A percentile compares a stretch with the other conserved stretches of the same genome.
These are phyloP conservation scores for Aphelenchoides fujianensis DNA, from an alignment of 1,140 invertebrate genomes.

Conservation along the genomic window DNA sequence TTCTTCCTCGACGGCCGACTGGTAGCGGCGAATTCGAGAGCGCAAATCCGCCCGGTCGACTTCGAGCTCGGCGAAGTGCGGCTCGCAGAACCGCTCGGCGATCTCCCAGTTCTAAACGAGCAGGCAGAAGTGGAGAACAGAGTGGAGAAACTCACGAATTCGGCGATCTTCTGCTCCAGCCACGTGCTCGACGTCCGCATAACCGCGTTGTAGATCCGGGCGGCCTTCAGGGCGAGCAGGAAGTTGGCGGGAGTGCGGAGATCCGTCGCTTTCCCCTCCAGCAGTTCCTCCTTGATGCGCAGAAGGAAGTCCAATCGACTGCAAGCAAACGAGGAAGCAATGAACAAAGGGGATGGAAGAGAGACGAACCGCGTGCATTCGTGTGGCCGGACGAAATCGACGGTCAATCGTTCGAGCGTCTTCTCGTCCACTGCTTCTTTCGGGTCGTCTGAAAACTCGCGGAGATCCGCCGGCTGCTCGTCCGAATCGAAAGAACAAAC, in stretches of 20 bases:
- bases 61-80: constrained; percentile 2
- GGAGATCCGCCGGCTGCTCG: background rate
- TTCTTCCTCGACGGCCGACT: background rate
- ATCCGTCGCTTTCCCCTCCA: background rate
- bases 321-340: background rate
- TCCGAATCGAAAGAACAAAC: background rate
- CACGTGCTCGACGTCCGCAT: background rate
- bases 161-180: background rate
- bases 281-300: background rate
- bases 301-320: background rate
- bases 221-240: background rate
- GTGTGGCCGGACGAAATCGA: constrained; percentile 19
- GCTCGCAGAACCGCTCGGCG: background rate
- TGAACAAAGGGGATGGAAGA: background rate
- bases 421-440: background rate
- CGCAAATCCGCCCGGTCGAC: background rate
- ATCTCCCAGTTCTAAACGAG: constrained; percentile 19
- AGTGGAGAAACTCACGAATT: constrained; percentile 12
- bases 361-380: constrained; percentile 6
- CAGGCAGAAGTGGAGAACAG: background rate
- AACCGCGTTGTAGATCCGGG: background rate
- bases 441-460: background rate
- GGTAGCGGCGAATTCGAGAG: background rate
- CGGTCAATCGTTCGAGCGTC: background rate
- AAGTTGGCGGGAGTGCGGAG: background rate